A percentile compares a stretch with the other conserved stretches of the same genome.
phyloP scores from a whole-genome alignment of 92 coral and sea anemone genomes.

The Umimayanthus chanpuru region DNA sequence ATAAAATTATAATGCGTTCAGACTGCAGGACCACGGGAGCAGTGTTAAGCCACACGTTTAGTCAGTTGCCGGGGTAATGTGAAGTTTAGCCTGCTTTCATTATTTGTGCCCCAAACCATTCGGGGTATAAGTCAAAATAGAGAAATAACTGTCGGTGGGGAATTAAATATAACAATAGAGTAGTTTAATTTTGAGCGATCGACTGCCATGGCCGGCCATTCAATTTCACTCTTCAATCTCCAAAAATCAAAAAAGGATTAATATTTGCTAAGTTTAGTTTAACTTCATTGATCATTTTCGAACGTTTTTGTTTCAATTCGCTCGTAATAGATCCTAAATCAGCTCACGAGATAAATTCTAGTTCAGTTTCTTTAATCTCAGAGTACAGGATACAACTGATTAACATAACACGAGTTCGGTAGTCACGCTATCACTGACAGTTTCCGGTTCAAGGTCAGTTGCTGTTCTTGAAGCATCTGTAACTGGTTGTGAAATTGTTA shows the following conservation, averaged over 20 bases:
- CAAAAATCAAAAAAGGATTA: neutral
- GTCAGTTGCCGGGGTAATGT: constrained; percentile 5
- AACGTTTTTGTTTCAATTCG: too few species aligned
- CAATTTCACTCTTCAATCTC: neutral
- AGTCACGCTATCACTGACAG: constrained; percentile 14
- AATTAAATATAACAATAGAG: constrained; percentile 14
- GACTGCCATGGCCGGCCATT: constrained; percentile 14
- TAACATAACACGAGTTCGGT: neutral
- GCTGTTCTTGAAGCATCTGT: constrained; percentile 15
- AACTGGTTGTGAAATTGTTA: constrained; percentile 7
- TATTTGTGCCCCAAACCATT: neutral
- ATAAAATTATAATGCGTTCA: neutral
- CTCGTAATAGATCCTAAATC: too few species aligned
- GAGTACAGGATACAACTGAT: too few species aligned
- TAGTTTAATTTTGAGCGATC: neutral
- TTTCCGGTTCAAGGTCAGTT: neutral
- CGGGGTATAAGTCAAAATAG: constrained; percentile 16
- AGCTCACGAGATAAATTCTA: too few species aligned
- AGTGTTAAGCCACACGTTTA: constrained; percentile 20
- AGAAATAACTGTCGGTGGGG: constrained; percentile 9
- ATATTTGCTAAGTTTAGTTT: neutral
- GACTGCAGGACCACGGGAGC: constrained; percentile 17
- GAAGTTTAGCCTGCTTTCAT: neutral
- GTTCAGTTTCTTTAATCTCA: too few species aligned
- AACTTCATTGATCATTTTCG: neutral